Evolutionary conservation across 2,113 vertebrate genomes (phyloP).

Genomic region (Synodontis membranacea): DNA sequence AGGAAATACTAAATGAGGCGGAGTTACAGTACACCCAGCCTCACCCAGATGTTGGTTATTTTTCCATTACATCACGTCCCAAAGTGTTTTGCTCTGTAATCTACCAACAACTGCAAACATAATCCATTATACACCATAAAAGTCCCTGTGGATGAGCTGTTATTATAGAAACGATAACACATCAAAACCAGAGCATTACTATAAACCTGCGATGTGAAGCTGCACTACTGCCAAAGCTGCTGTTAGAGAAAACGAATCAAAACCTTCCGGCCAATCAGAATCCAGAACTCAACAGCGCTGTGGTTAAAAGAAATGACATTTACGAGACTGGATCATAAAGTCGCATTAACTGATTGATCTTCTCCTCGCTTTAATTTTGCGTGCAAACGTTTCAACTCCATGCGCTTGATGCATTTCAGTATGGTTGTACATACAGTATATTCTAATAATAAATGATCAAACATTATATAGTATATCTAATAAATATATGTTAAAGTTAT

Average conservation of each 20-base stretch:
- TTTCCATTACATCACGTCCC: not conserved
- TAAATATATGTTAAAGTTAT: not conserved
- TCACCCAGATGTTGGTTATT: not conserved
- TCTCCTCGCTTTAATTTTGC: not conserved
- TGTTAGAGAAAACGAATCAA: not conserved
- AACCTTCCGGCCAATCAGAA: not conserved
- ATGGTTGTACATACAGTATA: too few relatives aligned
- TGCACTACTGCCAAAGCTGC: not conserved
- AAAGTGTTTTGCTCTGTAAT: not conserved
- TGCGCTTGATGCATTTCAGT: not conserved
- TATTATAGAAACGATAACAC: not conserved
- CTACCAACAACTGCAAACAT: too few relatives aligned
- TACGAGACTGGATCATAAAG: not conserved
- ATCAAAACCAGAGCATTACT: not conserved
- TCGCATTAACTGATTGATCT: not conserved
- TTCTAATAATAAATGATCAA: not conserved
- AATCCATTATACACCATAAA: not conserved
- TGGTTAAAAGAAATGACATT: not conserved
- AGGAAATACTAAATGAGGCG: not conserved
- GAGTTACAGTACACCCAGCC: too few relatives aligned
- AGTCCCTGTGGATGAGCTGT: not conserved
- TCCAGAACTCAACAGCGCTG: not conserved
- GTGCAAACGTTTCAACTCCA: not conserved
- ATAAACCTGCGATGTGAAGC: not conserved
- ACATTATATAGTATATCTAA: not conserved